A percentile compares a stretch with the other conserved stretches of the same genome.
phyloP scores from a whole-genome alignment of 2,888 invertebrate species.

The Torymus auratus region DNA sequence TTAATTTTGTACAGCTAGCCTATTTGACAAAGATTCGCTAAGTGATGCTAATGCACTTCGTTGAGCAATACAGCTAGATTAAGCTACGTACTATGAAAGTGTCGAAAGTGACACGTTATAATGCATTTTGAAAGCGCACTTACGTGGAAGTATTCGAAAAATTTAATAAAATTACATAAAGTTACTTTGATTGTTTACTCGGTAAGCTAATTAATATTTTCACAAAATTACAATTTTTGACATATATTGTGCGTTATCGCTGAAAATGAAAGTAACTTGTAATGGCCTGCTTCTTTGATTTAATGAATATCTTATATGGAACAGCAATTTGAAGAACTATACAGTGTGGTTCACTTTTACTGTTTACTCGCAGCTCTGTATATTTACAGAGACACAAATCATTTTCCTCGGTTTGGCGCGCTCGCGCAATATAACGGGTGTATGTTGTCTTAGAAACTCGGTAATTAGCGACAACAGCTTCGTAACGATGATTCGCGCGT shows the following conservation, averaged over 20 bases:
- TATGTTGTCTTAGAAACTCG: slow-evolving; percentile 17
- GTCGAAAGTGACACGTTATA: neutral
- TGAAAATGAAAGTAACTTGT: too few relatives aligned
- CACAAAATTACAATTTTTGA: too few relatives aligned
- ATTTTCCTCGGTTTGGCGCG: slow-evolving; percentile 13
- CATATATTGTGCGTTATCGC: too few relatives aligned
- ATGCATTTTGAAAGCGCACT: neutral
- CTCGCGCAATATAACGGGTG: slow-evolving; percentile 27
- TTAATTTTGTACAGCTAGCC: too few relatives aligned
- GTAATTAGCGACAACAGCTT: slow-evolving; percentile 26
- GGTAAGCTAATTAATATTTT: too few relatives aligned
- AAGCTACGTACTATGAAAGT: neutral
- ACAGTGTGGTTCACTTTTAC: too few relatives aligned
- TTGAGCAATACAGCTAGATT: slow-evolving; percentile 18
- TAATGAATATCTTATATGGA: too few relatives aligned
- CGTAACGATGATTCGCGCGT: slow-evolving; percentile 2
- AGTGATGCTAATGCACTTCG: neutral
- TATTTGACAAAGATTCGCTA: neutral
- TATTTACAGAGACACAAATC: neutral
- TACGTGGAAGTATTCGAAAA: neutral
- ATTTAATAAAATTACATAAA: neutral
- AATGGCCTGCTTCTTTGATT: too few relatives aligned
- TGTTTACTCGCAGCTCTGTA: neutral
- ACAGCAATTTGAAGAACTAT: too few relatives aligned
- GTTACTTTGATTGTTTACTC: too few relatives aligned